Percentiles rank a stretch among this genome's conserved stretches.
These are phyloP conservation scores for Myotis myotis DNA, from an alignment of 2,797 vertebrate species.

Conservation along the genomic window DNA sequence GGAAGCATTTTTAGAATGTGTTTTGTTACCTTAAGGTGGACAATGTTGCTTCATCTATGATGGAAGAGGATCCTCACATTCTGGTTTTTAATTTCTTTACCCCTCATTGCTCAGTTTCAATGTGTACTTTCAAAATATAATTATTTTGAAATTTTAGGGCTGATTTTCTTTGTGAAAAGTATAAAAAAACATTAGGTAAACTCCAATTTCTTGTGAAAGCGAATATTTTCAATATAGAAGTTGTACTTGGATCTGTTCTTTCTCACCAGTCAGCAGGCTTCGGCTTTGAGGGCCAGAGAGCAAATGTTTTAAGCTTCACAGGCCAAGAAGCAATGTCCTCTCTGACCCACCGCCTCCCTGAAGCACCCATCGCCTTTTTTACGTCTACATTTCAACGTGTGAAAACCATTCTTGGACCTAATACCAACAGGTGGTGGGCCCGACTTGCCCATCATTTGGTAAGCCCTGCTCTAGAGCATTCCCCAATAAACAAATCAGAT, in stretches of 20 bases:
- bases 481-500: background rate
- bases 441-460: background rate
- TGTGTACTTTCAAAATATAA: background rate
- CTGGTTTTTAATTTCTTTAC: background rate
- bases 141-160: background rate
- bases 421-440: background rate
- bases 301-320: background rate
- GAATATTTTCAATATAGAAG: background rate
- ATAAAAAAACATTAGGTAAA: background rate
- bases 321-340: background rate
- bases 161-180: constrained; percentile 35
- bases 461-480: background rate
- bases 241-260: background rate
- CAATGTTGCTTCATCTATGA: background rate
- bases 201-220: background rate
- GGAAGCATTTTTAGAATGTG: background rate
- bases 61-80: background rate
- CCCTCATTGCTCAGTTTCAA: background rate
- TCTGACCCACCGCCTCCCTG: background rate
- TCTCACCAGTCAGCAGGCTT: background rate
- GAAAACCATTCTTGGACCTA: background rate
- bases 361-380: background rate
- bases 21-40: background rate
- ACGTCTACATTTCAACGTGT: constrained; percentile 43
- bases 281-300: background rate